Base-by-base conservation (phyloP, 2,888 invertebrate genomes). In the Tachina fera region DNA sequence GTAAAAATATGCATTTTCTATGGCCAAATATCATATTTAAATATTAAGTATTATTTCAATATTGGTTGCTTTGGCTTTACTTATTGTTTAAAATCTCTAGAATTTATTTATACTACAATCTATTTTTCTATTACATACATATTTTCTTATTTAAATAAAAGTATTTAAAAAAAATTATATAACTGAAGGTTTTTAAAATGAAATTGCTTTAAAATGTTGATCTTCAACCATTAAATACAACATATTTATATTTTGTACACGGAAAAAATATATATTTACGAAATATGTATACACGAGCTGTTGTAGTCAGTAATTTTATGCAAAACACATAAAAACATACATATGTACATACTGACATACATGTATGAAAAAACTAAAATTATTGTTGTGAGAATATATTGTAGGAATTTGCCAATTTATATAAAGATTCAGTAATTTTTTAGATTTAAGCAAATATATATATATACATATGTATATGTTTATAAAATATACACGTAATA, bases 371-470 rank as follows among this genome's bases (percentile, higher is more conserved):
- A 68, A 61, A 71, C 45, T 45, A 71, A 79, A 56, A 75, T 74
- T 60, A 75, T 65, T 67, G 85, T 86, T 86, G 83, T 86, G 86
- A 86, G 72, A 83, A 76, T 76, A 67, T 83, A 86, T 83, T 76
- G 79, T 79, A 86, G 75, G 76, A 86, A 76, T 83, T 78, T 86
- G 86, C 86, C 86, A 86, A 86, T 84, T 84, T 86, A 77, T 0
- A 63, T 16, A 76, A 72, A 63, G 5, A 81, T 65, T 67, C 65
- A 65, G 41, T 70, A 82, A 45, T 43, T 83, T 75, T 80, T 60
- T 71, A 81, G 60, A 70, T 11, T 51, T 80, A 79, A 72, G 74
- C 14, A 77, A 77, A 78, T 82, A 75, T 49, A 72, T 83, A 84
- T 31, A 31, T 31, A 58, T 13, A 56, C 9, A 13, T 31, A 9